Evolutionary conservation across 2,113 vertebrate genomes (phyloP), one percentile per base, ranked within the genome.

Genomic region (Scomber scombrus): DNA sequence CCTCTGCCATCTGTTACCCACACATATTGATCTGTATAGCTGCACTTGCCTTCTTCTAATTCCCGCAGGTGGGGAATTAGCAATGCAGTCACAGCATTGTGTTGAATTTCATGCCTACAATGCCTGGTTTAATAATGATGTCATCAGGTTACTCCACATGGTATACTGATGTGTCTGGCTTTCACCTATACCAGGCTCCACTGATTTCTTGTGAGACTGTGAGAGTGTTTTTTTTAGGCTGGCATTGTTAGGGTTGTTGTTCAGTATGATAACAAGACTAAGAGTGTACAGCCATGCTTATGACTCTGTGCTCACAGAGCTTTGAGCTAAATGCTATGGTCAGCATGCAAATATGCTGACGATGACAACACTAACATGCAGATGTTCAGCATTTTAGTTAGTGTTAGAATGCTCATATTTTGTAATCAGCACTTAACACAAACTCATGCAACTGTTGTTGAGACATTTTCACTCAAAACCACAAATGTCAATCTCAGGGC

Each of bases 11-110:
- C 57, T 73, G 80, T 77, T 71, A 65, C 71, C 81, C 80, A 75
- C 54, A 71, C 74, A 66, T 80, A 79, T 83, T 80, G 85, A 86
- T 87, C 46, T 50, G 19, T 31, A 67, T 52, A 71, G 77, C 55
- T 13, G 60, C 69, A 31, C 16, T 45, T 21, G 63, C 66, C 54
- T 70, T 40, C 66, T 58, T 85, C 10, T 68, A 45, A 58, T 14
- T 71, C 58, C 57, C 55, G 62, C 10, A 13, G 62, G 61, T 40
- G 46, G 29, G n/a, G 13, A 21, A 74, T 70, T 80, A 23, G 56
- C 3, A 45, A 19, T 13, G 7, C 10, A 55, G 14, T 56, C 13
- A 9, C 14, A 10, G 14, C 54, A 43, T 11, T 16, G 23, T 45
- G 18, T 14, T 26, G 45, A 15, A 19, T 73, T 74, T 71, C 50